Percentiles rank a stretch among this genome's conserved stretches.
Evolutionary conservation across 2,888 invertebrate genomes (phyloP).

Genomic region (Cyaniris semiargus): DNA sequence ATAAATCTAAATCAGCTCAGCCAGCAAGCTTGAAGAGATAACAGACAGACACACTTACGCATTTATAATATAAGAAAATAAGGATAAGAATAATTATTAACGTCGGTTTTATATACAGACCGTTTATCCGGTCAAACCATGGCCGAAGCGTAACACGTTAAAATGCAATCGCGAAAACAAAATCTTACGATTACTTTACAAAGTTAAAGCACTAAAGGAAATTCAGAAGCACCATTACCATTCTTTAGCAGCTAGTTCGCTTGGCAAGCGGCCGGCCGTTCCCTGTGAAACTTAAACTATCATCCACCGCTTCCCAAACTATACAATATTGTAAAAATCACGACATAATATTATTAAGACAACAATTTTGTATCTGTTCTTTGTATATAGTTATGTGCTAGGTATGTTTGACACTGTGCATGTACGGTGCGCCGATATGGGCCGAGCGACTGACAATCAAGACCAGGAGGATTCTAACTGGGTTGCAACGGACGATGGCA

Average conservation of each 20-base stretch:
- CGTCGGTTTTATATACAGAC: neutral
- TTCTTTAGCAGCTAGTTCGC: slow-evolving; percentile 32
- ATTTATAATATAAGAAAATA: neutral
- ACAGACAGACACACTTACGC: too few species aligned
- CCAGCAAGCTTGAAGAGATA: too few species aligned
- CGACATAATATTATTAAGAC: too few species aligned
- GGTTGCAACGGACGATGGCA: too few species aligned
- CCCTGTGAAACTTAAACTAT: slow-evolving; percentile 32
- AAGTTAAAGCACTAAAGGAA: slow-evolving; percentile 33
- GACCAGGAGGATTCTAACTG: too few species aligned
- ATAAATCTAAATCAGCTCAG: too few species aligned
- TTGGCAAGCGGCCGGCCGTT: slow-evolving; percentile 33
- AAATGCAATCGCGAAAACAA: slow-evolving; percentile 18
- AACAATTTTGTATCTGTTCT: too few species aligned
- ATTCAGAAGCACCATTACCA: slow-evolving; percentile 31
- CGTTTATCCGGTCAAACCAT: neutral
- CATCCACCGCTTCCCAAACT: slow-evolving; percentile 22
- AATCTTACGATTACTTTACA: slow-evolving; percentile 29
- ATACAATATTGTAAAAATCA: neutral
- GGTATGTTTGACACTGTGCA: too few species aligned
- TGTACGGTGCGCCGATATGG: too few species aligned
- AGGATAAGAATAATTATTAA: neutral
- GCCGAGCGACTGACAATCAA: too few species aligned
- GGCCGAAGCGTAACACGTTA: neutral
- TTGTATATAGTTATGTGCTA: too few species aligned